phyloP scores from a whole-genome alignment of 2,888 invertebrate species.

The Drosophila nigricruria region DNA sequence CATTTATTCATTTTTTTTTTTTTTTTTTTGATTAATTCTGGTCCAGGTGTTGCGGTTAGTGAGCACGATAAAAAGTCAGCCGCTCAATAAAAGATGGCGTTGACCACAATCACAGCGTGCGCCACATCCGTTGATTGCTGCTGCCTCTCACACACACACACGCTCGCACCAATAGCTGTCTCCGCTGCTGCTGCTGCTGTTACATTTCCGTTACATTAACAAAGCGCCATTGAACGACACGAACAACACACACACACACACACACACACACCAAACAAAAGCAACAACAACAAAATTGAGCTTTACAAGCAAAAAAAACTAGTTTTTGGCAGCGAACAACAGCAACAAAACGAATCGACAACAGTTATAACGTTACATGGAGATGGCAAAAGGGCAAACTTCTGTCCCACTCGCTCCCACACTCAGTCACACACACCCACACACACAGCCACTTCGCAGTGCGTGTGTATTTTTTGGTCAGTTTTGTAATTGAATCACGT shows the following conservation, averaged over 20 bases:
- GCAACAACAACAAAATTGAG: conserved; percentile 61
- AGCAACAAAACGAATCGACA: conserved; percentile 28
- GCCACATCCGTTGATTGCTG: conserved; percentile 54
- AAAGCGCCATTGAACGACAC: conserved; percentile 73
- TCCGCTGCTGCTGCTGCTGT: conserved; percentile 36
- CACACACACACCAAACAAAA: conserved; percentile 26
- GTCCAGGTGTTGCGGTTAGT: conserved; percentile 41
- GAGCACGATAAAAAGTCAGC: conserved; percentile 29
- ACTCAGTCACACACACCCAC: neutral
- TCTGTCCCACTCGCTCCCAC: conserved; percentile 1
- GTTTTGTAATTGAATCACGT: conserved; percentile 85
- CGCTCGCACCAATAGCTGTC: neutral
- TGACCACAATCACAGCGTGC: conserved; percentile 69
- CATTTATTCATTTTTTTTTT: neutral
- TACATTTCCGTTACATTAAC: conserved; percentile 78
- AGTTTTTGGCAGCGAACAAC: conserved; percentile 43
- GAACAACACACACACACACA: conserved; percentile 36
- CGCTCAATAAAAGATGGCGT: conserved; percentile 54
- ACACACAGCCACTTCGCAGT: conserved; percentile 6
- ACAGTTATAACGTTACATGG: conserved; percentile 13
- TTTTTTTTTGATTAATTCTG: neutral
- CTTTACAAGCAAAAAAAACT: conserved; percentile 66
- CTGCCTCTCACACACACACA: neutral
- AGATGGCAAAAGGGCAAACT: conserved; percentile 24
- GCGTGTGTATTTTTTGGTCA: conserved; percentile 73